Percentiles rank a stretch among this genome's conserved stretches.
Conservation (phyloP, 2,797 vertebrate species). For the Coranthus polyacanthus region DNA sequence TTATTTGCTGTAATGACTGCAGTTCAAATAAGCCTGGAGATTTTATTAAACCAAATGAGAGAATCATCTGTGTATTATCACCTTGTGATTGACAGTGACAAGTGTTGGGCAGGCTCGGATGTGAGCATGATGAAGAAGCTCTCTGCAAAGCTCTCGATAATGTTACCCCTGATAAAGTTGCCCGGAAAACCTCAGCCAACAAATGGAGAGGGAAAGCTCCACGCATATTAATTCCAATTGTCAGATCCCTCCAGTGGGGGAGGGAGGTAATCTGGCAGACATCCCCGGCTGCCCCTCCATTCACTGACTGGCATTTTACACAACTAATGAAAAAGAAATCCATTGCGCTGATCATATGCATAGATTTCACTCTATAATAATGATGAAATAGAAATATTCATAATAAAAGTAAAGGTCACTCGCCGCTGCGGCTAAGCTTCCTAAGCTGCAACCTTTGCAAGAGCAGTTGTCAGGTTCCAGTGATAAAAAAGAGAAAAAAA, state of each 20-base stretch:
- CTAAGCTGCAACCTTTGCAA: constrained; percentile 96
- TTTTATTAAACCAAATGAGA: constrained; percentile 99
- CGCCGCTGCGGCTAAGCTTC: constrained; percentile 92
- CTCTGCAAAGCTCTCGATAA: constrained; percentile 96
- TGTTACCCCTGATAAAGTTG: constrained; percentile 98
- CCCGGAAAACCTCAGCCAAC: constrained; percentile 91
- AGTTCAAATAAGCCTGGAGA: constrained; percentile 98
- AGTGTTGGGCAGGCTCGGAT: constrained; percentile 92
- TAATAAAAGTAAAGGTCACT: constrained; percentile 99
- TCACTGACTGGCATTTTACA: constrained; percentile 92
- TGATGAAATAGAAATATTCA: constrained; percentile 97
- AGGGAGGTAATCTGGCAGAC: constrained; percentile 75
- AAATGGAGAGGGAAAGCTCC: constrained; percentile 88
- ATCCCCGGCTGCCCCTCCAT: constrained; percentile 77
- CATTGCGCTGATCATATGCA: constrained; percentile 91
- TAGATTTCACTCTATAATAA: constrained; percentile 93
- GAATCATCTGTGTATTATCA: constrained; percentile 99
- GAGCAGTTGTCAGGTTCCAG: constrained; percentile 85
- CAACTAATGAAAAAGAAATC: constrained; percentile 93
- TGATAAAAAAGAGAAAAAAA: constrained; percentile 76
- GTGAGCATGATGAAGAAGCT: constrained; percentile 96
- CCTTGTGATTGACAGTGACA: constrained; percentile 99
- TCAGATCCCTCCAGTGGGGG: constrained; percentile 79
- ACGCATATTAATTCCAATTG: constrained; percentile 95
- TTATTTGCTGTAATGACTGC: constrained; percentile 99